phyloP scores from a whole-genome alignment of 2,888 invertebrate genomes.

The Philaethria dido region DNA sequence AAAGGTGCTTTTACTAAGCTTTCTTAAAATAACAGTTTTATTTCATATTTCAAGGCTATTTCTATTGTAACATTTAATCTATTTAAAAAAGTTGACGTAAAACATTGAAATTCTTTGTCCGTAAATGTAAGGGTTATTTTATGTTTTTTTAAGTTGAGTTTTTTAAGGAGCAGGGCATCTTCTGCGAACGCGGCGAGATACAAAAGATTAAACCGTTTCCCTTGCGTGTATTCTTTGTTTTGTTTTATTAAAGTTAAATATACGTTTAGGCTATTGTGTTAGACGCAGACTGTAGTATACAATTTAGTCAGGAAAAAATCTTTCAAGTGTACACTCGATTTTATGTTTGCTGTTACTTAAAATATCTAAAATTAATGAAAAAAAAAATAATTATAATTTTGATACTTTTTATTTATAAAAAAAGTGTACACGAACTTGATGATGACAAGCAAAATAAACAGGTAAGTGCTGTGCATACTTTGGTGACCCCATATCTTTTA shows the following conservation, averaged over 20 bases:
- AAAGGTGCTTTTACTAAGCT: conserved; percentile 50
- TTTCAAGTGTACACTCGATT: conserved; percentile 69
- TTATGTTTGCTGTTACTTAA: conserved; percentile 26
- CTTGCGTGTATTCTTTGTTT: conserved; percentile 73
- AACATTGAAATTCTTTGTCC: conserved; percentile 60
- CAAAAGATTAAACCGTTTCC: conserved; percentile 74
- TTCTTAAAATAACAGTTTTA: conserved; percentile 49
- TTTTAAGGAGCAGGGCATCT: conserved; percentile 63
- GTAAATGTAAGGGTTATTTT: conserved; percentile 71
- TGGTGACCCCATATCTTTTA: too few relatives aligned
- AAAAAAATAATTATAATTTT: neutral
- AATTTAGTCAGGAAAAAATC: conserved; percentile 81
- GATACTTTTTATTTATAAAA: neutral
- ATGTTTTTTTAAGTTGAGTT: conserved; percentile 62
- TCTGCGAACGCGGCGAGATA: conserved; percentile 75
- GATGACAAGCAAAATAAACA: neutral
- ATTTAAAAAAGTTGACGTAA: conserved; percentile 59
- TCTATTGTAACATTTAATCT: conserved; percentile 64
- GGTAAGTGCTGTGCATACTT: conserved; percentile 2
- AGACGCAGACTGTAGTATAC: conserved; percentile 63
- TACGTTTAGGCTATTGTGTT: conserved; percentile 80
- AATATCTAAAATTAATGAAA: neutral
- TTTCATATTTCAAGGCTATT: conserved; percentile 43
- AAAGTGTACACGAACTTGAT: neutral
- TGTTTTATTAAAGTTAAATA: conserved; percentile 80